These are phyloP conservation scores for Melopsittacus undulatus DNA, from an alignment of 2,797 vertebrate genomes.

Conservation along the genomic window DNA sequence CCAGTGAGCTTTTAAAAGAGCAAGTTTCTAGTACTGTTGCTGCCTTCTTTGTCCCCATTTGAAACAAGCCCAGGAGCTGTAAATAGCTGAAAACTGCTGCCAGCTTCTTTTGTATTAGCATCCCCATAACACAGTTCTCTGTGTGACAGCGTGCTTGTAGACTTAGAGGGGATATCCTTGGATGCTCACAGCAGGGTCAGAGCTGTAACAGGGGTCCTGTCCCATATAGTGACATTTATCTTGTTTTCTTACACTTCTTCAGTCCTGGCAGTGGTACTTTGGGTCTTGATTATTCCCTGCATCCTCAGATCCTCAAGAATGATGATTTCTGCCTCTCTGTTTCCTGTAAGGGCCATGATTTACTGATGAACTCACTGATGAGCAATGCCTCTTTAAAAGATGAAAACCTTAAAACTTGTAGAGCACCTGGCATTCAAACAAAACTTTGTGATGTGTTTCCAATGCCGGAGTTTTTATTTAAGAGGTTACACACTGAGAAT, in stretches of 20 bases:
- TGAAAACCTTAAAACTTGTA: background rate
- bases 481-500: background rate
- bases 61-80: background rate
- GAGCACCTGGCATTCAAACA: background rate
- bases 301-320: conserved; percentile 86
- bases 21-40: background rate
- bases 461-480: background rate
- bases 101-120: background rate
- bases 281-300: conserved; percentile 85
- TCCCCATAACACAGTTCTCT: background rate
- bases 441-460: background rate
- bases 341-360: conserved; percentile 9
- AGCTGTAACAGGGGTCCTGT: background rate
- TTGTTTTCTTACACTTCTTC: conserved; percentile 79
- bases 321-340: conserved; percentile 77
- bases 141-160: background rate
- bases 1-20: background rate
- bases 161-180: background rate
- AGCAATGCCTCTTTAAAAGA: background rate
- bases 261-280: conserved; percentile 57
- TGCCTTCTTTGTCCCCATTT: background rate
- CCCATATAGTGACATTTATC: conserved; percentile 61
- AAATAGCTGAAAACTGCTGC: background rate
- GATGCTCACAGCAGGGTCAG: background rate
- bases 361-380: conserved; percentile 51